Evolutionary conservation across 2,888 invertebrate species (phyloP).

Genomic region (Cordilura impudica): DNA sequence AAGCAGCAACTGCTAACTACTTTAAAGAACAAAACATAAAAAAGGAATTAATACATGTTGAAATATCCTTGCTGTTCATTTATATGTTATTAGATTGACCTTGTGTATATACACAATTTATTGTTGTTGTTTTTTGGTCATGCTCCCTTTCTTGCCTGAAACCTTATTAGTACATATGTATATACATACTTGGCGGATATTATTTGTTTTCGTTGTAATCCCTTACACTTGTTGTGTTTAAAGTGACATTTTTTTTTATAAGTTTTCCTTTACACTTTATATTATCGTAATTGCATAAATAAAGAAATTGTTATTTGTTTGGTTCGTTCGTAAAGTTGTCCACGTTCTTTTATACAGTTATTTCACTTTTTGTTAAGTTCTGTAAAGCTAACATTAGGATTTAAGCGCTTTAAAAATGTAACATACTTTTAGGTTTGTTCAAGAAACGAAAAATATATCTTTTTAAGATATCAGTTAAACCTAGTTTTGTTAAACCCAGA

Average conservation of each 20-base stretch:
- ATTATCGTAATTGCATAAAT: neutral
- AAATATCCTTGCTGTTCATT: neutral
- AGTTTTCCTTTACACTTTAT: neutral
- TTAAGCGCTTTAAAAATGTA: too few relatives aligned
- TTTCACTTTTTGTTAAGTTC: too few relatives aligned
- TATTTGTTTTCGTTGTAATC: neutral
- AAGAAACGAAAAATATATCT: too few relatives aligned
- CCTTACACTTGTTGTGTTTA: neutral
- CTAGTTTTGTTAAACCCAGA: too few relatives aligned
- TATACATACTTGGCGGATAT: neutral
- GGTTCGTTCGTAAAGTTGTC: too few relatives aligned
- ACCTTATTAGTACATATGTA: neutral
- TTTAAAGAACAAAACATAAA: neutral
- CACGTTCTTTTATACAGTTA: too few relatives aligned
- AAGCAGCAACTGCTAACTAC: neutral
- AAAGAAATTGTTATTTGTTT: neutral
- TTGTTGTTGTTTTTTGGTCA: too few relatives aligned
- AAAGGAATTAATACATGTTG: neutral
- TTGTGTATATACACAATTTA: neutral
- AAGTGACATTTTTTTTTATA: neutral
- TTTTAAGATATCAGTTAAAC: too few relatives aligned
- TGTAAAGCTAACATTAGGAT: too few relatives aligned
- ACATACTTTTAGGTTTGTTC: too few relatives aligned
- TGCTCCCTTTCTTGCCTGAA: neutral
- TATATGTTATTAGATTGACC: conserved; percentile 29